These are phyloP conservation scores for Mycteria americana DNA, from an alignment of 2,797 vertebrate genomes.

Conservation along the genomic window DNA sequence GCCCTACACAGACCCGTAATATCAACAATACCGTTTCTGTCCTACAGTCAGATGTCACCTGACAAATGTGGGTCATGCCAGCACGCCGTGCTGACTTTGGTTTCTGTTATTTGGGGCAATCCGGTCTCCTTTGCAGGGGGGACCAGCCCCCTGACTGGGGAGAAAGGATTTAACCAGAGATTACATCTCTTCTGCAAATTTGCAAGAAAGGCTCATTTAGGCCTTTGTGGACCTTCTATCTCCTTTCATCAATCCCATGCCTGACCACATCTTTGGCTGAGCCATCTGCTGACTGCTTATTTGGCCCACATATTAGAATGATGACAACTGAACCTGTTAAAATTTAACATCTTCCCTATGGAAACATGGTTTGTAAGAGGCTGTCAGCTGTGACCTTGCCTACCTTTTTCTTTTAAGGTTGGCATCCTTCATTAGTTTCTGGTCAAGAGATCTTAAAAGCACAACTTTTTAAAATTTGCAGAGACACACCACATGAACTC, in stretches of 20 bases:
- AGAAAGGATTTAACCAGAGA: slow-evolving; percentile 44
- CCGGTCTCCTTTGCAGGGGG: not conserved
- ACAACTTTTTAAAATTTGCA: not conserved
- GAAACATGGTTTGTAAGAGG: not conserved
- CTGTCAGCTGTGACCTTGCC: not conserved
- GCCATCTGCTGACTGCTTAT: slow-evolving; percentile 40
- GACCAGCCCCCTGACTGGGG: not conserved
- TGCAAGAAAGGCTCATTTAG: slow-evolving; percentile 49
- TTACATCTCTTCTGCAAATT: slow-evolving; percentile 42
- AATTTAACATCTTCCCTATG: not conserved
- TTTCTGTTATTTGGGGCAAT: slow-evolving; percentile 54
- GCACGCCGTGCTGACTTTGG: not conserved
- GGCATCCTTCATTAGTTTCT: not conserved
- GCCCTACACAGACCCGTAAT: not conserved
- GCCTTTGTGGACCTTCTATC: slow-evolving; percentile 2
- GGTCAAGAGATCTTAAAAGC: not conserved
- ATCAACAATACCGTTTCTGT: not conserved
- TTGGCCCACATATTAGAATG: not conserved
- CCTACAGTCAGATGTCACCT: slow-evolving; percentile 39
- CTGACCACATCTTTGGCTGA: not conserved
- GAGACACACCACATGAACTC: not conserved
- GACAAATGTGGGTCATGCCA: slow-evolving; percentile 30
- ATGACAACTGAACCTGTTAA: not conserved
- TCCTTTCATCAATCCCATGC: slow-evolving; percentile 16
- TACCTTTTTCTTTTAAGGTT: not conserved